phyloP scores from a whole-genome alignment of 2,797 vertebrate species.

The Natrix natrix region DNA sequence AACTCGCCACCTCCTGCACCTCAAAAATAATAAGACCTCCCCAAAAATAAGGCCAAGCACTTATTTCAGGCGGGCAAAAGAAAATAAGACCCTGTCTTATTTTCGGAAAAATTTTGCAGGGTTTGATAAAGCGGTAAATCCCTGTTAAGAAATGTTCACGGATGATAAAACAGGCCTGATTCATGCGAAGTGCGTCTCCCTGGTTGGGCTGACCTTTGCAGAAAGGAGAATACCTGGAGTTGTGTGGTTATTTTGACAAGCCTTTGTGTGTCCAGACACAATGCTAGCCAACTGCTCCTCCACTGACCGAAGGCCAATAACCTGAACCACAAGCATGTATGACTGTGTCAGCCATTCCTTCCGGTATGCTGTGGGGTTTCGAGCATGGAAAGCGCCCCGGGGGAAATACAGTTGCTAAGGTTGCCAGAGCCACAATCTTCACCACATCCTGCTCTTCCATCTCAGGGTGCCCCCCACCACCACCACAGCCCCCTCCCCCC shows the following conservation, averaged over 20 bases:
- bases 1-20: too few relatives aligned
- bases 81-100: too few relatives aligned
- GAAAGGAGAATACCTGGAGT: background rate
- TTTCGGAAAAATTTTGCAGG: too few relatives aligned
- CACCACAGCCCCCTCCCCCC: too few relatives aligned
- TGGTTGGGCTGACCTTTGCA: background rate
- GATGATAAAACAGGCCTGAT: background rate
- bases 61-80: too few relatives aligned
- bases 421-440: background rate
- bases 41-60: too few relatives aligned
- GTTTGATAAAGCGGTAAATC: background rate
- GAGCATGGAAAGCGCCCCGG: background rate
- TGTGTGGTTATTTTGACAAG: background rate
- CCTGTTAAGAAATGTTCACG: background rate
- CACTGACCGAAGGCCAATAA: background rate
- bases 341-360: background rate
- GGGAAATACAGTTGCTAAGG: background rate
- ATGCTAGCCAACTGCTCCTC: background rate
- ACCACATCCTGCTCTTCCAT: background rate
- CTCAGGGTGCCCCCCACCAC: background rate
- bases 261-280: background rate
- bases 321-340: background rate
- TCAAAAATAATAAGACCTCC: too few relatives aligned
- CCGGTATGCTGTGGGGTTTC: background rate
- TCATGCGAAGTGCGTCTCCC: background rate